Percentiles rank a stretch among this genome's conserved stretches.
Evolutionary conservation across 2,797 vertebrate genomes (phyloP).

Genomic region (Melanotaenia boesemani): DNA sequence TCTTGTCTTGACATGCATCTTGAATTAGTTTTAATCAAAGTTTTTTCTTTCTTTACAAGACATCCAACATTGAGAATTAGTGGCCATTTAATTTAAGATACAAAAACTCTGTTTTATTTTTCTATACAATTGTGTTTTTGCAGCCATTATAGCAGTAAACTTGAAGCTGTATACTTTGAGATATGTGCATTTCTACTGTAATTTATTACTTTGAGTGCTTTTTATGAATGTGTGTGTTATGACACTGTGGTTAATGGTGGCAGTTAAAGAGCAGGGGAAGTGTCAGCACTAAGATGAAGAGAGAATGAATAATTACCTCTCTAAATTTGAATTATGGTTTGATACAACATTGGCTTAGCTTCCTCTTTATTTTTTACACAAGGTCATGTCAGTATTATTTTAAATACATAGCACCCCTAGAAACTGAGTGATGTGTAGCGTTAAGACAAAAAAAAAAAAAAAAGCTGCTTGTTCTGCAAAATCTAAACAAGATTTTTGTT

Average conservation of each 20-base stretch:
- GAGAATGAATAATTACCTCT: slow-evolving; percentile 54
- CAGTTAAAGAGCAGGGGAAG: slow-evolving; percentile 59
- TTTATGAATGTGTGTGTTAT: slow-evolving; percentile 53
- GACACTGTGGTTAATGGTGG: slow-evolving; percentile 59
- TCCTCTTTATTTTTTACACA: slow-evolving; percentile 65
- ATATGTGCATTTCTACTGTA: slow-evolving; percentile 57
- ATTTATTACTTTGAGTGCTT: slow-evolving; percentile 55
- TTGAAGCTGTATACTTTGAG: slow-evolving; percentile 36
- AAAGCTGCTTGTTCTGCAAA: slow-evolving; percentile 1
- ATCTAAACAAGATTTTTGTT: not conserved
- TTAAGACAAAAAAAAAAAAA: not conserved
- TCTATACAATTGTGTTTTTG: not conserved
- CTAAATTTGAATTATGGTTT: slow-evolving; percentile 55
- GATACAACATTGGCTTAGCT: slow-evolving; percentile 62
- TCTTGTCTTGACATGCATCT: not conserved
- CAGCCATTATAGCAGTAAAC: slow-evolving; percentile 23
- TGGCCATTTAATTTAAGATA: not conserved
- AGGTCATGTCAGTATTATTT: slow-evolving; percentile 47
- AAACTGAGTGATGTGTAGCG: slow-evolving; percentile 13
- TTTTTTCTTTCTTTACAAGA: not conserved
- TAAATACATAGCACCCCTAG: slow-evolving; percentile 19
- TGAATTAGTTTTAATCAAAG: not conserved
- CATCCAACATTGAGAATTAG: not conserved
- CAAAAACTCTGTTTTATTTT: not conserved
- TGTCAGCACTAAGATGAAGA: slow-evolving; percentile 49